Evolutionary conservation across 2,797 vertebrate species (phyloP).

Genomic region (Aulostomus chinensis): DNA sequence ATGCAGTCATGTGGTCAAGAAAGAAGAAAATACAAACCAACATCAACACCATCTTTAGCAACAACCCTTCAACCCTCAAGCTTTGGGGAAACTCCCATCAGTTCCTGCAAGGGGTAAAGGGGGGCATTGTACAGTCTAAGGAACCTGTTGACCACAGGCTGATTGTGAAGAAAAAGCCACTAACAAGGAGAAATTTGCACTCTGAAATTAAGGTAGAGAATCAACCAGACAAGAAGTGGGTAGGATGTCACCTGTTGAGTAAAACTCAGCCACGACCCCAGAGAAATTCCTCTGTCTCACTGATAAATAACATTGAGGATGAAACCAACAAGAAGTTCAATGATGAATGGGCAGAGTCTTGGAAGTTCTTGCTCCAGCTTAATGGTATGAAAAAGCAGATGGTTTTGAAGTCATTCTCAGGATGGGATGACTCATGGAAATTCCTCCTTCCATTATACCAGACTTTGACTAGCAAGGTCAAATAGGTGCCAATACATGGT

Average conservation of each 20-base stretch:
- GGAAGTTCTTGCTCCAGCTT: slow-evolving; percentile 38
- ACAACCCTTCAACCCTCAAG: slow-evolving; percentile 6
- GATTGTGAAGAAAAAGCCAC: slow-evolving; percentile 20
- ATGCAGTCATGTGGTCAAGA: slow-evolving; percentile 45
- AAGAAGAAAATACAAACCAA: slow-evolving; percentile 8
- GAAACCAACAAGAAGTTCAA: slow-evolving; percentile 12
- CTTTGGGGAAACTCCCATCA: slow-evolving; percentile 52
- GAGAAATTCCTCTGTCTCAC: slow-evolving; percentile 11
- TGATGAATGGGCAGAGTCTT: slow-evolving; percentile 61
- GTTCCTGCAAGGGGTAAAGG: slow-evolving; percentile 37
- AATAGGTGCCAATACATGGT: not conserved
- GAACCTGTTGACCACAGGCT: slow-evolving; percentile 10
- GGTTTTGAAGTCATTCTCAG: not conserved
- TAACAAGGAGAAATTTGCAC: slow-evolving; percentile 25
- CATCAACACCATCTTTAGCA: slow-evolving; percentile 19
- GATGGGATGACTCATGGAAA: slow-evolving; percentile 65
- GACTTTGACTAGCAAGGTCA: slow-evolving; percentile 14
- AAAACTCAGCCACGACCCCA: slow-evolving; percentile 62
- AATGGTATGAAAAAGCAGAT: slow-evolving; percentile 22
- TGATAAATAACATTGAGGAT: slow-evolving; percentile 3
- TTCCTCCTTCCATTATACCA: slow-evolving; percentile 44
- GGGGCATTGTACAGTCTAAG: not conserved
- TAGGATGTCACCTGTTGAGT: slow-evolving; percentile 50
- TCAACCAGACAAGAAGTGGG: slow-evolving; percentile 34
- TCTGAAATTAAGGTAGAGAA: slow-evolving; percentile 23